Evolutionary conservation across 2,113 vertebrate genomes (phyloP), one percentile per base, ranked within the genome.

Genomic region (Calypte anna): DNA sequence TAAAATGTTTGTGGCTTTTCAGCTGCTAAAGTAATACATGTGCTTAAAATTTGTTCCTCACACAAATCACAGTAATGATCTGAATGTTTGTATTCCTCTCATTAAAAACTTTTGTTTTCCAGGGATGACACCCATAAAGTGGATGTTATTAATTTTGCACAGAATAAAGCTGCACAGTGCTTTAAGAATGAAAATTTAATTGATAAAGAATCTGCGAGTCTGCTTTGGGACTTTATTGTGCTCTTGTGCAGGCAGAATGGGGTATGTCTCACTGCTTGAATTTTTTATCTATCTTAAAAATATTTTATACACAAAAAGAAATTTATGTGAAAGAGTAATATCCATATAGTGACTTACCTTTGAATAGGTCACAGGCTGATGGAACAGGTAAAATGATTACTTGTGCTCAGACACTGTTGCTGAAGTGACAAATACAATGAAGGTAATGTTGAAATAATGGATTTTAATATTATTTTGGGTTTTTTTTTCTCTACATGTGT

Each of bases 71-170:
- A 17, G 2, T 48, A 50, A 57, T 14, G 22, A 15, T n/a, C 23
- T 30, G 17, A 58, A 18, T 75, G 24, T 33, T 59, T 43, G 11
- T 13, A 7, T 24, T 27, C 5, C 6, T 25, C 48, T 85, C 40
- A 70, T 67, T 70, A 27, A 70, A 66, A 33, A 4, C 28, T 6
- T 55, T 6, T 18, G 50, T 36, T 63, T 69, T 72, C 2, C 95
- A 99, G 99, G 88, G 98, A 99, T 81, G 99, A 99, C 75, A 99
- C 99, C 43, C 99, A 99, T 92, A 99, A 99, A 97, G 99, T 99
- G 93, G 99, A 99, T 21, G 99, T 99, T 54, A 99, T 99, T 86
- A 99, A 99, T 94, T 99, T 99, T 97, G 98, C 99, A 82, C 99
- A 99, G 94, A 99, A 98, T 94, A 99, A 99, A 98, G 98, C 98